These are phyloP conservation scores for Propithecus perrieri DNA, from an alignment of 2,797 vertebrate genomes.

Conservation along the genomic window DNA sequence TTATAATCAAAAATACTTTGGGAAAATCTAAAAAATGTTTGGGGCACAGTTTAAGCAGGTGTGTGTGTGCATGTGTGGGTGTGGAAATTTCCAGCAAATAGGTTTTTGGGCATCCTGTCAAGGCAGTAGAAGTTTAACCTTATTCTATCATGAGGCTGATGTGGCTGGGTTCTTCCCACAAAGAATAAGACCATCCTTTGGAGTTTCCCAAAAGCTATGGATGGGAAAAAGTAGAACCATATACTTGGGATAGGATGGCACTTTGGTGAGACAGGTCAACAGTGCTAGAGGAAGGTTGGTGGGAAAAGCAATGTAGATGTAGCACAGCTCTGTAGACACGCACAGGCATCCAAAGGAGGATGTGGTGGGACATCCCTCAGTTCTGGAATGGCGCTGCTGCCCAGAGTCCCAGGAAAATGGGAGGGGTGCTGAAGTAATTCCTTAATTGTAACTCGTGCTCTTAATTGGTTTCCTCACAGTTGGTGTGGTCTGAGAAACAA, in stretches of 20 bases:
- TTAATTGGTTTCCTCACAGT: background rate
- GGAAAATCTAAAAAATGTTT: background rate
- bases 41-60: background rate
- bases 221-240: background rate
- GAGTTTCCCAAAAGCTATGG: background rate
- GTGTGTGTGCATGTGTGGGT: background rate
- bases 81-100: background rate
- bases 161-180: background rate
- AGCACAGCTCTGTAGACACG: background rate
- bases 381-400: background rate
- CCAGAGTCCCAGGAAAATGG: background rate
- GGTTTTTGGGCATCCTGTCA: background rate
- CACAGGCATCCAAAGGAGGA: background rate
- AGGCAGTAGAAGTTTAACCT: background rate
- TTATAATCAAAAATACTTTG: background rate
- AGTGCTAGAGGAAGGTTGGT: background rate
- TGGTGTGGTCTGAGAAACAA: slow-evolving; percentile 25
- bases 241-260: no score
- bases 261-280: background rate
- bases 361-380: background rate
- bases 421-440: background rate
- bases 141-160: background rate
- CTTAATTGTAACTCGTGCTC: background rate
- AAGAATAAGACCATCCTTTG: background rate
- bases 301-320: no score